Evolutionary conservation across 2,888 invertebrate genomes (phyloP).

Genomic region (Papilio protenor): DNA sequence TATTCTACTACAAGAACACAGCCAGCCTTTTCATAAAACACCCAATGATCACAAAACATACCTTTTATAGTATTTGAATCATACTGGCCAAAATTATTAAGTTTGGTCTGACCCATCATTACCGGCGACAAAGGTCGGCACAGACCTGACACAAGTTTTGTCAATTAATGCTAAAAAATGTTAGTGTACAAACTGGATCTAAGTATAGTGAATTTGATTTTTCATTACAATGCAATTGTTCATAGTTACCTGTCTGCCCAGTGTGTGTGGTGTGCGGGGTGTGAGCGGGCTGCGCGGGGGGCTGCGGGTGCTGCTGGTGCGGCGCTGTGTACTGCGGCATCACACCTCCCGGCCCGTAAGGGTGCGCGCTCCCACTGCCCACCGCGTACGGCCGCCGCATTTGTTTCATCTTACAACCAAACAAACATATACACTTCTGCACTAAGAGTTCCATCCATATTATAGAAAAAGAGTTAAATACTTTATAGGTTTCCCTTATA

Average conservation of each 20-base stretch:
- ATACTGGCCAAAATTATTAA: conserved; percentile 59
- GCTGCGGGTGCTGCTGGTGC: conserved; percentile 58
- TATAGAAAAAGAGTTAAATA: too few species aligned
- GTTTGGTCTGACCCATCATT: conserved; percentile 52
- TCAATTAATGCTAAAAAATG: background rate
- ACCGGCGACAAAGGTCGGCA: conserved; percentile 57
- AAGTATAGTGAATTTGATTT: background rate
- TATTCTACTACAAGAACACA: background rate
- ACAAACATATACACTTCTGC: background rate
- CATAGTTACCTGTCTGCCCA: background rate
- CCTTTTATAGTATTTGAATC: conserved; percentile 26
- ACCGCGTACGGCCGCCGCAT: conserved; percentile 70
- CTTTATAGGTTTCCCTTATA: background rate
- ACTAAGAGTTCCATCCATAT: too few species aligned
- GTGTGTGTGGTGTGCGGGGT: conserved; percentile 40
- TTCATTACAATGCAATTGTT: background rate
- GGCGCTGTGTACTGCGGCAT: conserved; percentile 66
- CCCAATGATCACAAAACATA: background rate
- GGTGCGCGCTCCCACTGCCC: conserved; percentile 55
- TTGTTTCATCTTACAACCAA: conserved; percentile 63
- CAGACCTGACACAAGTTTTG: conserved; percentile 53
- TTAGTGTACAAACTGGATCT: too few species aligned
- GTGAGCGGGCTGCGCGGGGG: conserved; percentile 53
- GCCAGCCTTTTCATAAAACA: conserved; percentile 16
- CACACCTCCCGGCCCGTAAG: conserved; percentile 63